Evolutionary conservation across 2,113 vertebrate genomes (phyloP).

Genomic region (Bolborhynchus lineola): DNA sequence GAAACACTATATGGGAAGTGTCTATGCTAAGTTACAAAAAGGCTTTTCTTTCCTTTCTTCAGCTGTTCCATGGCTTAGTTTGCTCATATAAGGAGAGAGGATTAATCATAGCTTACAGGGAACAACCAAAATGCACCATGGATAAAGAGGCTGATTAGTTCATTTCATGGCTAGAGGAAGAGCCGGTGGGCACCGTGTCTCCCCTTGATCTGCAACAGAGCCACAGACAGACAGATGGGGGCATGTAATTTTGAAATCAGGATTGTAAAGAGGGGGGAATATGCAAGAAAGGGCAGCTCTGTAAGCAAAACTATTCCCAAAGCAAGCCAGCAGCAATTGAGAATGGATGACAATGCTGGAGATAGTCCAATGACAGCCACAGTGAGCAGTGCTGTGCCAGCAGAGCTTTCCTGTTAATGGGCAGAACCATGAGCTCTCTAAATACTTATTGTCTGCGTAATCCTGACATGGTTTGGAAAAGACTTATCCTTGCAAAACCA

Average conservation of each 20-base stretch:
- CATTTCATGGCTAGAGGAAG: neutral
- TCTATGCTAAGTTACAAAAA: neutral
- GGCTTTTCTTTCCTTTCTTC: neutral
- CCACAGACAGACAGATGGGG: neutral
- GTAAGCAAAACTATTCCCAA: neutral
- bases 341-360: neutral
- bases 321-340: neutral
- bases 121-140: neutral
- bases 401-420: neutral
- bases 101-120: slow-evolving; percentile 6
- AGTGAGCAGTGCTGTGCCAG: neutral
- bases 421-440: neutral
- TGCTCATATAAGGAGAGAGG: neutral
- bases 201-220: neutral
- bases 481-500: neutral
- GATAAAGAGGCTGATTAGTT: neutral
- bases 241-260: neutral
- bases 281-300: neutral
- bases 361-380: neutral
- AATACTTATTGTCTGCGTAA: neutral
- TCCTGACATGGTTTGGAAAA: neutral
- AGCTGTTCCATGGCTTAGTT: neutral
- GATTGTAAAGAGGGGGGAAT: neutral
- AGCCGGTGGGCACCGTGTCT: neutral
- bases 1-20: neutral